Evolutionary conservation across 2,797 vertebrate species (phyloP).

Genomic region (Xenopus petersii): DNA sequence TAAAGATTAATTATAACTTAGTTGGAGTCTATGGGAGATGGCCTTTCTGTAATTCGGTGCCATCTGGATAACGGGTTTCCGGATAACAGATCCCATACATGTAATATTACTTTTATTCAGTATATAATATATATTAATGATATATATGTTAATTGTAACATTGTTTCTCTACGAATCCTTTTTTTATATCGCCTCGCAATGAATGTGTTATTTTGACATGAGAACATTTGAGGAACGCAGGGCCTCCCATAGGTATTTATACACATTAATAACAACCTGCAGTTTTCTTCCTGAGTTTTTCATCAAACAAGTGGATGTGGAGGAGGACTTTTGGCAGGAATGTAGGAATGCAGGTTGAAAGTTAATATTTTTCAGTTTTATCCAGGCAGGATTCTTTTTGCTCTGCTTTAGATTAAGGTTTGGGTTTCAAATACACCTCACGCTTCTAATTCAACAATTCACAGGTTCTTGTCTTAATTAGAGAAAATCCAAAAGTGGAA

Average conservation of each 20-base stretch:
- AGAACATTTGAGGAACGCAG: slow-evolving; percentile 32
- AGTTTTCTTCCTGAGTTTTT: slow-evolving; percentile 14
- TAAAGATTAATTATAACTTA: too few relatives aligned
- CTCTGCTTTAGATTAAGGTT: slow-evolving; percentile 38
- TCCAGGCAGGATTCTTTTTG: slow-evolving; percentile 19
- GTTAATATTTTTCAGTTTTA: slow-evolving; percentile 31
- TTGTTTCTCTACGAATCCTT: too few relatives aligned
- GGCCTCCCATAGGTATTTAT: slow-evolving; percentile 24
- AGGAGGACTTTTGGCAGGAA: slow-evolving; percentile 22
- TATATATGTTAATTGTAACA: too few relatives aligned
- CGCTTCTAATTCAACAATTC: slow-evolving; percentile 18
- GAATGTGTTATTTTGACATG: slow-evolving; percentile 13
- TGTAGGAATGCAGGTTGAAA: slow-evolving; percentile 30
- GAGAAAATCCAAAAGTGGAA: neutral
- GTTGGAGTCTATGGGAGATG: too few relatives aligned
- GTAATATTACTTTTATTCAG: too few relatives aligned
- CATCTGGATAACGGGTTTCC: too few relatives aligned
- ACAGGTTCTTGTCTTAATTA: slow-evolving; percentile 24
- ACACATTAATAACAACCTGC: slow-evolving; percentile 35
- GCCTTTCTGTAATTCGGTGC: too few relatives aligned
- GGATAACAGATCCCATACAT: too few relatives aligned
- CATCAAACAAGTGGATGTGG: slow-evolving; percentile 22
- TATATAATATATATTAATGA: too few relatives aligned
- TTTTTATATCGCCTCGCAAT: too few relatives aligned
- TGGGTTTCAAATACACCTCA: slow-evolving; percentile 19